phyloP scores from a whole-genome alignment of 1,140 invertebrate genomes.

The Colletes latitarsis region DNA sequence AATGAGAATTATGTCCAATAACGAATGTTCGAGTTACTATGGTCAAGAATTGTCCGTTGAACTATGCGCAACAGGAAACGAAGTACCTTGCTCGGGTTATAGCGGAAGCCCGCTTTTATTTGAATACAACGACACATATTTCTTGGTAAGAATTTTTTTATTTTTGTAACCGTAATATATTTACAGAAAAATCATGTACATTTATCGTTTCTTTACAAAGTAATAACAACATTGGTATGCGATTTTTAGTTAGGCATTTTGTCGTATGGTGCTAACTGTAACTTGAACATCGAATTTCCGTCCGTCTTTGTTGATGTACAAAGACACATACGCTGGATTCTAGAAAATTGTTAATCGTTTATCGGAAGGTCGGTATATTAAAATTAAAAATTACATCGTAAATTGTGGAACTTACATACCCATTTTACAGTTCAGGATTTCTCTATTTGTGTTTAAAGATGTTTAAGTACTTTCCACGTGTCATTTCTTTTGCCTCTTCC shows the following conservation, averaged over 20 bases:
- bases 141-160: conserved; percentile 58
- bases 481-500: conserved; percentile 98
- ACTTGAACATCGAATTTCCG: conserved; percentile 52
- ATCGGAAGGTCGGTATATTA: background rate
- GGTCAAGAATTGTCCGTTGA: conserved; percentile 64
- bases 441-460: conserved; percentile 86
- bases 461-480: conserved; percentile 95
- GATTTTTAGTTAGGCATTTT: conserved; percentile 67
- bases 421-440: too few species aligned
- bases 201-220: background rate
- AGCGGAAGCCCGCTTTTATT: conserved; percentile 69
- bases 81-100: conserved; percentile 67
- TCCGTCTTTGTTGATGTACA: conserved; percentile 67
- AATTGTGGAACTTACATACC: background rate
- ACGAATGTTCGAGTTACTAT: conserved; percentile 63
- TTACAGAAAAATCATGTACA: conserved; percentile 2
- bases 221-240: background rate
- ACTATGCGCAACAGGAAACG: conserved; percentile 65
- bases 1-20: conserved; percentile 59
- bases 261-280: conserved; percentile 68
- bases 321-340: conserved; percentile 68
- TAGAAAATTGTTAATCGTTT: conserved; percentile 55
- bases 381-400: too few species aligned
- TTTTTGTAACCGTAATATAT: conserved; percentile 5
- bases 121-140: conserved; percentile 58